Evolutionary conservation across 2,113 vertebrate genomes (phyloP), one percentile per base, ranked within the genome.

Genomic region (Lathamus discolor): DNA sequence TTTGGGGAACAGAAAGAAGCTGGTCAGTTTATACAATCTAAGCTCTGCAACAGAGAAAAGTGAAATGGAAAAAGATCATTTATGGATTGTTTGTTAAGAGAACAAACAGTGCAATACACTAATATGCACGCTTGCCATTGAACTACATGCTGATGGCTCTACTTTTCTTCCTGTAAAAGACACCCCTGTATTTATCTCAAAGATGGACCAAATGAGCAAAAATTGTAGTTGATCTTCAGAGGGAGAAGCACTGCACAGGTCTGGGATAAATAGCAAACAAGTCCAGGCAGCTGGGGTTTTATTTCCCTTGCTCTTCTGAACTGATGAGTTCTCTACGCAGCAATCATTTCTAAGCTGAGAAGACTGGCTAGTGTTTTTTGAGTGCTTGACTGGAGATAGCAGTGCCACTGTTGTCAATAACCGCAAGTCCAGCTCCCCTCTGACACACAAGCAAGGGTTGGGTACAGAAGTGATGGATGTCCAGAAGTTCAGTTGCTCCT

Each of bases 361-460:
- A 29, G 54, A 54, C 28, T 55, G 28, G 31, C 41, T 11, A 20
- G 14, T 15, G 29, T 48, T 78, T 78, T 89, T 59, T 6, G 23
- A 27, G 41, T 59, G 41, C 57, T 37, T 52, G 55, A 57, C 28
- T 63, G 4, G 1, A 81, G 13, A 70, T 0, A 80, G 35, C 27
- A 39, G 29, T 35, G 64, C 29, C 63, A n/a, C 13, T 35, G 28
- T 28, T 83, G 44, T 19, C 54, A 77, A 10, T 20, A 41, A 46
- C 14, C 63, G 29, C 63, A 55, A 61, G 14, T 19, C 19, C 64
- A 81, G 20, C 49, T 77, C 54, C 62, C 37, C 54, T 33, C 44
- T 46, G 59, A 55, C 29, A 33, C 13, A 41, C 1, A 0, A 64
- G 20, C 0, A 1, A 81, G 13, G 24, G 49, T 35, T 68, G 29